Conservation (phyloP, 2,888 invertebrate species). For the Aphodius granarius region DNA sequence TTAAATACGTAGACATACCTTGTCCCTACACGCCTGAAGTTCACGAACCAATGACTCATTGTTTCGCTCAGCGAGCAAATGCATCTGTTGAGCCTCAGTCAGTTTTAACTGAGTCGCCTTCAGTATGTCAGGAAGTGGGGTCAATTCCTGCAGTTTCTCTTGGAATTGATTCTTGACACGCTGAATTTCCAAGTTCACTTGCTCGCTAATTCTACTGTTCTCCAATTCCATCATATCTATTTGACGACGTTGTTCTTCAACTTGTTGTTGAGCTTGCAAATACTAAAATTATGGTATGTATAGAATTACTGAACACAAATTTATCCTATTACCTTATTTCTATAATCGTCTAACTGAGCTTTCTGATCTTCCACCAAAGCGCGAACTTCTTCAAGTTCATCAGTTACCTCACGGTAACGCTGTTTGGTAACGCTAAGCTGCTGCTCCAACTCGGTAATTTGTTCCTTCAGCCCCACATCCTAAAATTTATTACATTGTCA, state of each 20-base stretch:
- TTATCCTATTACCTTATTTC: constrained; percentile 60
- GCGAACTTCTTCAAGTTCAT: constrained; percentile 62
- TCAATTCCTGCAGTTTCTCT: constrained; percentile 70
- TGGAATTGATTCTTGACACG: constrained; percentile 72
- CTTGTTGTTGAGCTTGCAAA: constrained; percentile 68
- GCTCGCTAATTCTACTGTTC: constrained; percentile 69
- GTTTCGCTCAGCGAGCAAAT: constrained; percentile 66
- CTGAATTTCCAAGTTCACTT: constrained; percentile 71
- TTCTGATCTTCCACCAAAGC: constrained; percentile 67
- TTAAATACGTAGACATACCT: too few species aligned
- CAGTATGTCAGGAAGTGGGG: constrained; percentile 69
- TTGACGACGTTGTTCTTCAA: constrained; percentile 70
- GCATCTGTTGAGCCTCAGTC: constrained; percentile 70
- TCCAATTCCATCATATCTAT: constrained; percentile 74
- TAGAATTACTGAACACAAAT: background rate
- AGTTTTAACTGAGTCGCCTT: constrained; percentile 68
- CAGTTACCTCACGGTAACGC: constrained; percentile 60
- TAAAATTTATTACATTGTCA: constrained; percentile 20
- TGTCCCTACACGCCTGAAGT: constrained; percentile 64
- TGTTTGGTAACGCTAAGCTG: constrained; percentile 58
- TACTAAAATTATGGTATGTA: constrained; percentile 48
- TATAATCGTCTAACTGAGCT: constrained; percentile 68
- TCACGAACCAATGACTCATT: constrained; percentile 68
- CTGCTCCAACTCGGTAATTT: constrained; percentile 64
- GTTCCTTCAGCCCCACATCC: constrained; percentile 61